phyloP scores from a whole-genome alignment of 2,797 vertebrate species.

The Chrysocyon brachyurus region DNA sequence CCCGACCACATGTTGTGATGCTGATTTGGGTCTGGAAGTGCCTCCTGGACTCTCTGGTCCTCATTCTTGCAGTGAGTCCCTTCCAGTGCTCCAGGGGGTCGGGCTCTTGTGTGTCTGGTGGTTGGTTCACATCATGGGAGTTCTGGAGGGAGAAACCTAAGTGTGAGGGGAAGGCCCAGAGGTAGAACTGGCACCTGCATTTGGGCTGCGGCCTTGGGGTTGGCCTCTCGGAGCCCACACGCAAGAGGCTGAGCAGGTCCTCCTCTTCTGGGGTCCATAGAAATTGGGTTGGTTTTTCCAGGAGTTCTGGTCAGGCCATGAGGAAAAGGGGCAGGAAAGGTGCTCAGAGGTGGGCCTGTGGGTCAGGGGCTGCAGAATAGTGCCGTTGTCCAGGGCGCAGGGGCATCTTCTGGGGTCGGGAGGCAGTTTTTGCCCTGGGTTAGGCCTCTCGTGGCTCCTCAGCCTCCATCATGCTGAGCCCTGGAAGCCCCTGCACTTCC shows the following conservation, averaged over 20 bases:
- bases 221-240: not conserved
- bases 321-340: not conserved
- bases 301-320: not conserved
- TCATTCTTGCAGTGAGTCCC: slow-evolving; percentile 54
- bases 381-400: not conserved
- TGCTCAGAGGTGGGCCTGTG: not conserved
- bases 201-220: not conserved
- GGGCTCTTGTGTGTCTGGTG: slow-evolving; percentile 27
- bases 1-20: not conserved
- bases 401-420: not conserved
- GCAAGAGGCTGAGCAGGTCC: not conserved
- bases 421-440: not conserved
- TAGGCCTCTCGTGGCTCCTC: not conserved
- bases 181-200: not conserved
- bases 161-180: not conserved
- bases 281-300: not conserved
- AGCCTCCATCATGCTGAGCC: not conserved
- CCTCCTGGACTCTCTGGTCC: not conserved
- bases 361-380: not conserved
- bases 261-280: not conserved
- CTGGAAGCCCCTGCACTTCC: not conserved
- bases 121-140: not conserved
- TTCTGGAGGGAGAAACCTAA: not conserved
- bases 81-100: slow-evolving; percentile 43
- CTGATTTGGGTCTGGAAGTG: not conserved